Base-by-base conservation (phyloP, 2,113 vertebrate species). In the Pseudorhombus dupliciocellatus region DNA sequence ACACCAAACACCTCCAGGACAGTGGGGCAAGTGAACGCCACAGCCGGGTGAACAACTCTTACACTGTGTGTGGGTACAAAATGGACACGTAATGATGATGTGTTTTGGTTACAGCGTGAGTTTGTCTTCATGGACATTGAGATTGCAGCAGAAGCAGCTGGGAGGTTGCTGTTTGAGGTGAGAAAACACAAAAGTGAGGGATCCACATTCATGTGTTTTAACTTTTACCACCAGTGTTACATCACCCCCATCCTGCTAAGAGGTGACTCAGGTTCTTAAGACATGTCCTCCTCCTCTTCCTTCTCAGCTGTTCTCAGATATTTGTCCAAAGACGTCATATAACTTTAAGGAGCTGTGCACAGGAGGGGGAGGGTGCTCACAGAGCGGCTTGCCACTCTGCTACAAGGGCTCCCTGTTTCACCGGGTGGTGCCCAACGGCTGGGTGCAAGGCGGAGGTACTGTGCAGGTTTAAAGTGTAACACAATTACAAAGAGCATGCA, bases 371-470 rank as follows among this genome's bases (percentile, higher is more conserved):
- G 93, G 91, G 1, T 59, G 67, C 55, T 90, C 90, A 20, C 0
- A 25, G 2, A 88, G 83, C 0, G 90, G 93, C 37, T 7, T 92
- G 63, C 81, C 66, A 11, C 91, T 97, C 15, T 91, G 91, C 85
- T 98, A 96, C 52, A 93, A 90, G 83, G 92, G 92, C 56, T 94
- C 95, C 0, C 37, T 95, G 80, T 95, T 98, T 70, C 96, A 97
- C 81, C 94, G 94, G 48, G 69, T 98, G 0, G 95, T 98, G 66
- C 92, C 83, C 53, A 94, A 94, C 0, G 95, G 94, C 24, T 98
- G 95, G 96, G 87, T 98, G 79, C 96, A 98, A 92, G 96, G 95
- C 70, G 96, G 95, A 95, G 96, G 95, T 98, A 80, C 12, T 44
- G 12, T 25, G 28, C 12, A 9, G 12, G 37, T 40, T 40, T 40